Conservation (phyloP, 2,797 vertebrate species). For the Danio albolineatus region DNA sequence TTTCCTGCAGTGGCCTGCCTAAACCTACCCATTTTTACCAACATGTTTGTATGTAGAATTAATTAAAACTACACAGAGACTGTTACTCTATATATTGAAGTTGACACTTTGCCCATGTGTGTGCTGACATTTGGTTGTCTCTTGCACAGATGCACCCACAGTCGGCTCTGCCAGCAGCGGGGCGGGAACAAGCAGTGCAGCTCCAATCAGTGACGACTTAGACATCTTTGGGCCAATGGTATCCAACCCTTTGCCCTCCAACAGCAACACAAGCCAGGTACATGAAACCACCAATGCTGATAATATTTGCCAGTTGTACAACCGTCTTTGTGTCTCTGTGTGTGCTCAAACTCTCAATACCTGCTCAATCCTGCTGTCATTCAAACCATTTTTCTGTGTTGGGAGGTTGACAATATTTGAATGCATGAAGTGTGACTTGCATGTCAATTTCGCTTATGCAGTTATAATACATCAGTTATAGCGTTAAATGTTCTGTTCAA, state of each 20-base stretch:
- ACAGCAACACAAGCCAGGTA: slow-evolving; percentile 73
- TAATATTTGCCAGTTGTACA: background rate
- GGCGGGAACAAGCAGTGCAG: slow-evolving; percentile 67
- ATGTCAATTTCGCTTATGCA: background rate
- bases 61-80: slow-evolving; percentile 5
- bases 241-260: slow-evolving; percentile 91
- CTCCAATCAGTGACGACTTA: slow-evolving; percentile 85
- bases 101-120: background rate
- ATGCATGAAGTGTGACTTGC: background rate
- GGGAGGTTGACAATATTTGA: background rate
- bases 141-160: slow-evolving; percentile 84
- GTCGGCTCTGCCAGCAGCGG: slow-evolving; percentile 80
- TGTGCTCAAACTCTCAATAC: background rate
- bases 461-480: background rate
- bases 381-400: background rate
- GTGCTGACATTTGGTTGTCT: slow-evolving; percentile 10
- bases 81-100: background rate
- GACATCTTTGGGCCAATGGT: slow-evolving; percentile 99
- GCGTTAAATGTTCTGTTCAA: background rate
- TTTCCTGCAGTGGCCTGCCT: no score
- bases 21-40: no score
- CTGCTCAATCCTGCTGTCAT: background rate
- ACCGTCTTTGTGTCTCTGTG: no score
- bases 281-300: background rate
- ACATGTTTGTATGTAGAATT: background rate